These are phyloP conservation scores for Gambelia wislizenii DNA, from an alignment of 2,797 vertebrate species.

Conservation along the genomic window DNA sequence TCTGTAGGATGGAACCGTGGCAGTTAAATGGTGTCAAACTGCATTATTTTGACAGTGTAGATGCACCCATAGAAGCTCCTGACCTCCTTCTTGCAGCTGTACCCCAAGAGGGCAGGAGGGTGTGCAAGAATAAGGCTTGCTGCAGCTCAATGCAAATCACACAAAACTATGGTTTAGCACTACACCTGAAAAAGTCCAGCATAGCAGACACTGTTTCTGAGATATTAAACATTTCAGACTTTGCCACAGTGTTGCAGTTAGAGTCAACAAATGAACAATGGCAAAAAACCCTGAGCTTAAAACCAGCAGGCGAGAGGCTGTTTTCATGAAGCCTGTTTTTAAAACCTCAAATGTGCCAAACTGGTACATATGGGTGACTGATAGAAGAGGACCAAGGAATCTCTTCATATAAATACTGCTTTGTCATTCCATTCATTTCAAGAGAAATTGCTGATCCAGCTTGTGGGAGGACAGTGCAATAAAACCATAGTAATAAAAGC, in stretches of 20 bases:
- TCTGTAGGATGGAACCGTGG: too few relatives aligned
- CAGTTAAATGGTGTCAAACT: too few relatives aligned
- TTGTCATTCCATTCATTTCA: neutral
- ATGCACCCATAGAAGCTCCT: neutral
- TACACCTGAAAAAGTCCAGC: neutral
- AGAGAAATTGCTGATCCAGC: conserved; percentile 1
- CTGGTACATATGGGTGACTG: neutral
- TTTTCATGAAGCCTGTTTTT: neutral
- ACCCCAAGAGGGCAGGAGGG: neutral
- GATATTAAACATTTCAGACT: neutral
- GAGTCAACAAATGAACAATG: neutral
- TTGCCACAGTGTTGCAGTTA: neutral
- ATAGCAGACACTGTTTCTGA: neutral
- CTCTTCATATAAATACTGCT: neutral
- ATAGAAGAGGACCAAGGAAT: neutral
- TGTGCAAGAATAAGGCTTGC: neutral
- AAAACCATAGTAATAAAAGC: conserved; percentile 1
- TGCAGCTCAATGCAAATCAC: neutral
- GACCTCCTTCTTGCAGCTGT: neutral
- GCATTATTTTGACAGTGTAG: too few relatives aligned
- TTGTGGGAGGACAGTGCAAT: neutral
- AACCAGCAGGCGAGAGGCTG: neutral
- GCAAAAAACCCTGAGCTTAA: neutral
- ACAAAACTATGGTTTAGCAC: neutral
- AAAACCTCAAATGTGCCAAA: neutral